A percentile compares a stretch with the other conserved stretches of the same genome.
Conservation (phyloP, 2,888 invertebrate species). For the Xestobium rufovillosum region DNA sequence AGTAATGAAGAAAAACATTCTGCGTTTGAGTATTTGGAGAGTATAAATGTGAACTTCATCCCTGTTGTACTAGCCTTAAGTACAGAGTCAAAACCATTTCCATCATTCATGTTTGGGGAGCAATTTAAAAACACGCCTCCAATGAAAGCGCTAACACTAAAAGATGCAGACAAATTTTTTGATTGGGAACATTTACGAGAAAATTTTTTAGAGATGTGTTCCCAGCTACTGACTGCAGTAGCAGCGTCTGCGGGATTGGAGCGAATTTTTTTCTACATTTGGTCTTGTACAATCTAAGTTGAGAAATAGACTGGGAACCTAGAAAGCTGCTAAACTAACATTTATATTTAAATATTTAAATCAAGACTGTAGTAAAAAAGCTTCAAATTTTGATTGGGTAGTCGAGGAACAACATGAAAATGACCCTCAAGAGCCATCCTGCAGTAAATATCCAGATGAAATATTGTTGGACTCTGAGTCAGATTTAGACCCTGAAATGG, state of each 20-base stretch:
- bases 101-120: conserved; percentile 13
- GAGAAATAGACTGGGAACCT: conserved; percentile 4
- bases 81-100: conserved; percentile 13
- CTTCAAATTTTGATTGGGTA: too few relatives aligned
- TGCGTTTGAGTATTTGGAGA: conserved; percentile 12
- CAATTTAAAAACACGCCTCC: conserved; percentile 10
- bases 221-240: not conserved
- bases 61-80: conserved; percentile 15
- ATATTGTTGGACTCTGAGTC: too few relatives aligned
- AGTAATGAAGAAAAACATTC: conserved; percentile 12
- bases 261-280: too few relatives aligned
- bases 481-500: too few relatives aligned
- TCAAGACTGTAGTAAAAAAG: too few relatives aligned
- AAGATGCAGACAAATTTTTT: conserved; percentile 4
- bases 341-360: too few relatives aligned
- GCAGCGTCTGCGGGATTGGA: not conserved
- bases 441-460: too few relatives aligned
- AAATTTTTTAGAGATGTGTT: not conserved
- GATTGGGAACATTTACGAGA: too few relatives aligned
- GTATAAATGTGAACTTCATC: conserved; percentile 11
- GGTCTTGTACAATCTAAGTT: conserved; percentile 12
- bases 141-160: conserved; percentile 6
- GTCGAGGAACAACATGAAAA: too few relatives aligned
- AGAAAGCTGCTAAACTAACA: conserved; percentile 1
- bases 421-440: too few relatives aligned